A percentile compares a stretch with the other conserved stretches of the same genome.
Conservation (phyloP, 2,113 vertebrate species). For the Xenopus tropicalis region UCB_Xtro_10.0 CM004452.2:20183501-20184000, state of each 20-base stretch:
- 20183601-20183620: no score
- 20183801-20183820: background rate
- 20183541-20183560: no score
- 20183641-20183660: no score
- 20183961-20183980: background rate
- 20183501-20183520: no score
- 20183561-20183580: no score
- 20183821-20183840: background rate
- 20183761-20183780: background rate
- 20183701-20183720: no score
- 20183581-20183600: no score
- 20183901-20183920: constrained; percentile 1
- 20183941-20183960: background rate
- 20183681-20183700: no score
- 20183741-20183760: background rate
- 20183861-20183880: background rate
- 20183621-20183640: no score
- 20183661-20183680: no score
- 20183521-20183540: no score
- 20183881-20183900: background rate
- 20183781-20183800: background rate
- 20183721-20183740: no score
- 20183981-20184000: constrained; percentile 1
- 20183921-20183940: background rate
- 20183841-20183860: constrained; percentile 5